These are phyloP conservation scores for Anthonomus grandis DNA, from an alignment of 1,140 invertebrate species.

Conservation along the genomic window DNA sequence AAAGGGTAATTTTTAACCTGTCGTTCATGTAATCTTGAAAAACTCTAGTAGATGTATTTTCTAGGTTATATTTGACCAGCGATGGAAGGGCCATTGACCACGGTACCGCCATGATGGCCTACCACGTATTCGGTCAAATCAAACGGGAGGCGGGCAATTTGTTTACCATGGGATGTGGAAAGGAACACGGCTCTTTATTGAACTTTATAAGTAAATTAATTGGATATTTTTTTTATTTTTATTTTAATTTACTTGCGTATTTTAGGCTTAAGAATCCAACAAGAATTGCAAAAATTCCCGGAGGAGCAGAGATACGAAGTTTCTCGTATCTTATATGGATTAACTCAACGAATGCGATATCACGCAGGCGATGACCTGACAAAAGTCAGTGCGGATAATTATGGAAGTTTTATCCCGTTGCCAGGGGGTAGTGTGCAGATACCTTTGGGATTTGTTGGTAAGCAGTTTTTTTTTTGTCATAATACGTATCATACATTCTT, in stretches of 20 bases:
- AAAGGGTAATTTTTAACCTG: conserved; percentile 20
- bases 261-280: conserved; percentile 59
- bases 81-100: conserved; percentile 62
- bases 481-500: too few species aligned
- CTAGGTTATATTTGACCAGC: conserved; percentile 61
- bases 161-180: conserved; percentile 57
- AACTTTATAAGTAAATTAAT: conserved; percentile 55
- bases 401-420: conserved; percentile 62
- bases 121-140: conserved; percentile 61
- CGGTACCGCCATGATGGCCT: conserved; percentile 59
- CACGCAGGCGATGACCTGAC: conserved; percentile 62
- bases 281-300: conserved; percentile 63
- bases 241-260: conserved; percentile 4
- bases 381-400: conserved; percentile 63
- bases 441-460: conserved; percentile 53
- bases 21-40: too few species aligned
- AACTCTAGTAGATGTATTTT: too few species aligned
- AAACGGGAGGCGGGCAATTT: conserved; percentile 60
- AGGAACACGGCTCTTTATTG: conserved; percentile 57
- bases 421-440: conserved; percentile 63
- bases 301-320: conserved; percentile 66
- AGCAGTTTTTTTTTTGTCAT: too few species aligned
- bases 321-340: conserved; percentile 61
- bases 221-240: background rate
- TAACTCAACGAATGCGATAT: conserved; percentile 58